Evolutionary conservation across 2,797 vertebrate species (phyloP), one percentile per base, ranked within the genome.

Genomic region (Austrolebias charrua): DNA sequence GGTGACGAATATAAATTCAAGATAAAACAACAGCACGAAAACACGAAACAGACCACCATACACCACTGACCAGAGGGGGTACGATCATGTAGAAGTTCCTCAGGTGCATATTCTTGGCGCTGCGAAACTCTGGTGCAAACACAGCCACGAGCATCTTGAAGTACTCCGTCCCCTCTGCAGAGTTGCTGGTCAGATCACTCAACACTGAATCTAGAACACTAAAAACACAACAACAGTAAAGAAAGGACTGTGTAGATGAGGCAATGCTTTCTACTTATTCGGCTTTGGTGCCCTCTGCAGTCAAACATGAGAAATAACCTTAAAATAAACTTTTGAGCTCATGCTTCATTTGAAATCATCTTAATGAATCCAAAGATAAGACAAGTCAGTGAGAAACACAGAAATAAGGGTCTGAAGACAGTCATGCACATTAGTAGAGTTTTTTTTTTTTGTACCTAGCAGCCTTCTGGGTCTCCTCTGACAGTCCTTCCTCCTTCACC

Each of bases 41-140:
- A 16, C 16, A 15, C 0, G 44, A 3, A 40, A 44, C 15, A n/a
- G 1, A 40, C 52, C 0, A 4, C 5, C 18, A 43, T 1, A 3
- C 6, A 15, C 20, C 31, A 75, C 95, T 91, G 74, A 98, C 98
- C 94, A 99, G 88, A 0, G 98, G 98, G 1, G 98, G 98, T 7
- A 99, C 96, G 5, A 99, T 99, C 87, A 96, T 98, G 84, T 99
- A 96, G 88, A 99, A 99, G 90, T 99, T 99, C 65, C 96, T 90
- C 74, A 99, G 85, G 71, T 99, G 98, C 93, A 99, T 98, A 28
- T 99, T 99, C 88, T 99, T 99, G 3, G 91, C 80, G 40, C 95
- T 99, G 79, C 97, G 96, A 80, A 99, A 99, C 79, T 99, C 98
- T 0, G 95, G 94, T 11, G 97, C 94, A 73, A 99, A 99, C 55